A percentile compares a stretch with the other conserved stretches of the same genome.
These are phyloP conservation scores for Latrodectus geometricus DNA, from an alignment of 1,140 invertebrate genomes.

Conservation along the genomic window DNA sequence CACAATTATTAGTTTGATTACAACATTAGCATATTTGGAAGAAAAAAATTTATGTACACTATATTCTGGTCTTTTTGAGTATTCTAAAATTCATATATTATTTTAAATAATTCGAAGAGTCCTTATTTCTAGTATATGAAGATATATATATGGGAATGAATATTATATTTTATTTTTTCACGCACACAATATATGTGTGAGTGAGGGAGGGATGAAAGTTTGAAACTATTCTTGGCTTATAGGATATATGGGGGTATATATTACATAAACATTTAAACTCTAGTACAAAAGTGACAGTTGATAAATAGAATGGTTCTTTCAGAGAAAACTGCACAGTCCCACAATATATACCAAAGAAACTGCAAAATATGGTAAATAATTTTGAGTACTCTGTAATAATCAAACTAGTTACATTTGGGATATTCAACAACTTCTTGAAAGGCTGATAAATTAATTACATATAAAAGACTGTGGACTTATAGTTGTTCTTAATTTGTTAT, in stretches of 20 bases:
- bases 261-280: neutral
- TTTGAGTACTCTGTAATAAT: constrained; percentile 1
- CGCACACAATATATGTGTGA: too few relatives aligned
- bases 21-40: too few relatives aligned
- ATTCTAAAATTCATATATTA: too few relatives aligned
- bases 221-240: neutral
- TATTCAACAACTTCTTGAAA: constrained; percentile 12
- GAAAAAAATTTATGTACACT: too few relatives aligned
- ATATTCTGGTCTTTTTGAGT: too few relatives aligned
- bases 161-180: too few relatives aligned
- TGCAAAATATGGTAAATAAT: neutral
- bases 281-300: neutral
- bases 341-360: neutral
- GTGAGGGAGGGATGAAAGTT: too few relatives aligned
- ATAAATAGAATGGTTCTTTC: neutral
- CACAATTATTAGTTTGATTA: too few relatives aligned
- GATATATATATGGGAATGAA: too few relatives aligned
- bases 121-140: too few relatives aligned
- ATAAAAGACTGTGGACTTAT: neutral
- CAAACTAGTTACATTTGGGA: constrained; percentile 12
- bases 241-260: constrained; percentile 3
- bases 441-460: neutral
- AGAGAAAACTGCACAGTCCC: neutral
- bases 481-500: constrained; percentile 5
- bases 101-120: too few relatives aligned